phyloP scores from a whole-genome alignment of 2,113 vertebrate species.

The Bettongia penicillata region DNA sequence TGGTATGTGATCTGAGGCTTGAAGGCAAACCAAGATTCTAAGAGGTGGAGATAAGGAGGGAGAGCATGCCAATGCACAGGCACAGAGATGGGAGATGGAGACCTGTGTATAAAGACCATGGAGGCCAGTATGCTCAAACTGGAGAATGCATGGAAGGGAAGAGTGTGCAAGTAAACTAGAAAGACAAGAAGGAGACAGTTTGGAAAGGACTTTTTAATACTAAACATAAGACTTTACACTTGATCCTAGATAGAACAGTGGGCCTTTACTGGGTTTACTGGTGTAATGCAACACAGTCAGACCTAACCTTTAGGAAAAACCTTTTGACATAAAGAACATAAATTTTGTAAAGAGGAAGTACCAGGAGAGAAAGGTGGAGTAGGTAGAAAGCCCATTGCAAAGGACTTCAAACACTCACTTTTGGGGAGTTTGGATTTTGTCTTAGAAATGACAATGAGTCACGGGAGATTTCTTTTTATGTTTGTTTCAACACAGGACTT shows the following conservation, averaged over 20 bases:
- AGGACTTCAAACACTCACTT: background rate
- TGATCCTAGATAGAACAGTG: background rate
- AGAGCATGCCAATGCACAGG: background rate
- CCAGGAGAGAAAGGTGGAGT: background rate
- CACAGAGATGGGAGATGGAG: background rate
- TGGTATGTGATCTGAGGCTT: background rate
- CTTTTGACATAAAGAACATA: background rate
- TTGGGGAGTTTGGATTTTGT: background rate
- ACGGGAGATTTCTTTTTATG: background rate
- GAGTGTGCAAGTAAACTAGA: background rate
- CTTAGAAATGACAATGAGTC: background rate
- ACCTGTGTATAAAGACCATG: background rate
- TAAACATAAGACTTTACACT: too few relatives aligned
- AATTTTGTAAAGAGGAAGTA: background rate
- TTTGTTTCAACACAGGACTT: constrained; percentile 17
- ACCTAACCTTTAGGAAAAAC: background rate
- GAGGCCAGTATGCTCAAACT: background rate
- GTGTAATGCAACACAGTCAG: background rate
- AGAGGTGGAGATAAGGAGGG: background rate
- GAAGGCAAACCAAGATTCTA: background rate
- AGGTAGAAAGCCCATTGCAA: too few relatives aligned
- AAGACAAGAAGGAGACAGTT: background rate
- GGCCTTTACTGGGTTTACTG: background rate
- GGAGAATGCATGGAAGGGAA: background rate
- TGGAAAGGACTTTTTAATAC: too few relatives aligned